phyloP scores from a whole-genome alignment of 2,888 invertebrate species.

The Apotomis turbidana region DNA sequence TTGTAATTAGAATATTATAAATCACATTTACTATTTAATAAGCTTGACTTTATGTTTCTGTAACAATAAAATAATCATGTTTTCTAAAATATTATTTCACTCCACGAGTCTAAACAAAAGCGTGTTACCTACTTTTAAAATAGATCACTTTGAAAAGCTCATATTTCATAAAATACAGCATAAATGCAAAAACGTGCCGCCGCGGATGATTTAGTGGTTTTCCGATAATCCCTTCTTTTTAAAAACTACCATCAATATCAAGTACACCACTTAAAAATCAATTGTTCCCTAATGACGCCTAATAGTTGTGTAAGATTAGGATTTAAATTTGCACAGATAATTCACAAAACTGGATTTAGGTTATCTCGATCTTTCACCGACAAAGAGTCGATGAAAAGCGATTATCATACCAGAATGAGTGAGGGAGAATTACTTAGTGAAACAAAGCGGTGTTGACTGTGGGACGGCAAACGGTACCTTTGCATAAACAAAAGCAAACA shows the following conservation, averaged over 20 bases:
- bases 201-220: no score
- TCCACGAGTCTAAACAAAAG: neutral
- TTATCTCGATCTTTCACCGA: constrained; percentile 22
- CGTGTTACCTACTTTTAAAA: no score
- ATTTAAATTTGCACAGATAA: constrained; percentile 1
- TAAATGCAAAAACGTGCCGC: no score
- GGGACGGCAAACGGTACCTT: constrained; percentile 58
- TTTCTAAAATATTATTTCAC: neutral
- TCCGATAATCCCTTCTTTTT: no score
- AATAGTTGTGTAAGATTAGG: constrained; percentile 15
- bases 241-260: no score
- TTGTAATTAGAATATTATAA: neutral
- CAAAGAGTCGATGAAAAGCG: constrained; percentile 20
- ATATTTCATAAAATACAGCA: no score
- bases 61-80: neutral
- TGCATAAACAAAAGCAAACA: constrained; percentile 60
- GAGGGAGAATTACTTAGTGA: constrained; percentile 44
- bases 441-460: constrained; percentile 51
- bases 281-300: constrained; percentile 8
- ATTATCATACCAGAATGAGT: constrained; percentile 33
- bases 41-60: neutral
- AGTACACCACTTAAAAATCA: neutral
- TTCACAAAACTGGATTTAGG: neutral
- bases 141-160: no score
- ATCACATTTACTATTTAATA: neutral